Evolutionary conservation across 2,888 invertebrate species (phyloP), one percentile per base, ranked within the genome.

Genomic region (Choreutis nemorana): DNA sequence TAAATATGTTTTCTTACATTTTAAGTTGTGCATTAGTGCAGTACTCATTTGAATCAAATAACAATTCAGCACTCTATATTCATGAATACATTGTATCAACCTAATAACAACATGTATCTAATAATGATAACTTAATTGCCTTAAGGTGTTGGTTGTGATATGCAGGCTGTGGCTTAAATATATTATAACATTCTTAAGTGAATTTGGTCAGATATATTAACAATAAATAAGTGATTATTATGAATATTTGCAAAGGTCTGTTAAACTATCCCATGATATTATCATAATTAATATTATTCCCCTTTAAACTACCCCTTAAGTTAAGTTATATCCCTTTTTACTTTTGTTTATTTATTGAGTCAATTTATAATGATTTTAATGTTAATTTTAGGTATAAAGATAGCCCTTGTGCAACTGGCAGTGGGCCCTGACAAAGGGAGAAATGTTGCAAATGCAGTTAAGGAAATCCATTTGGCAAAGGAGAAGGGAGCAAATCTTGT

Each of bases 331-430:
- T 13, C n/a, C 14, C 13, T 8, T 9, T 7, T 12, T 18, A 16
- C 7, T 3, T 8, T 7, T 7, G 14, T 15, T 11, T 2, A 16
- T 16, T 13, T 18, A 27, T 12, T 32, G 27, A 30, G 14, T 20
- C 28, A 14, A 29, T 27, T 32, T 5, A 7, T 12, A 13, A 11
- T 20, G 24, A 26, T 10, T 8, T 25, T 25, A 16, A 16, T 14
- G 8, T 15, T 24, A 14, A 3, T 54, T 59, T 7, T 41, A 88
- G 89, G 80, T 29, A 68, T 91, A 28, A 82, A 84, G 46, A 61
- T 95, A 37, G 96, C 91, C 1, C 60, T 96, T 38, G 80, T 95
- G n/a, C 97, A 97, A 65, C 58, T 93, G 39, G 78, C 84, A 14
- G 93, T 94, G 4, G 84, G 88, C 0, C 79, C 82, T 6, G 85